Base-by-base conservation (phyloP, 2,888 invertebrate species). In the Drosophila phalerata region DNA sequence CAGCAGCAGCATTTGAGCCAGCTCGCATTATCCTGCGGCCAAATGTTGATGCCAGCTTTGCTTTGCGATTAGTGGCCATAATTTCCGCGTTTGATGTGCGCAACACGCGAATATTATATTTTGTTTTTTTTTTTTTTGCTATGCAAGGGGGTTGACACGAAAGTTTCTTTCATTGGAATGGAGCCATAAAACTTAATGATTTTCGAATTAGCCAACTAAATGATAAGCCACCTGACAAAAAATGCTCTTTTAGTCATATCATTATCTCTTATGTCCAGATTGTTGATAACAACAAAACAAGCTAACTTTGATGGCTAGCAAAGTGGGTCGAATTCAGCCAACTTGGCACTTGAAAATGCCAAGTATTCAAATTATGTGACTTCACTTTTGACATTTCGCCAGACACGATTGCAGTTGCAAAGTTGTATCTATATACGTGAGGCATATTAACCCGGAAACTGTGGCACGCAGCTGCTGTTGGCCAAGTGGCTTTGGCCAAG, bases 381-480 rank as follows among this genome's bases (percentile, higher is more conserved):
- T 70, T 65, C 65, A 79, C 89, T 70, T 85, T 69, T 89, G 88
- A 85, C 88, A 89, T 87, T 89, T 75, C 37, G 77, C 73, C 70
- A 71, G 67, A 32, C 42, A 52, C 47, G 30, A 32, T 30, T 70
- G 65, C 30, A 19, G 42, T 28, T 38, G 32, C 48, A 58, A 68
- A 72, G 60, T 70, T 70, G 75, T 47, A 86, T 78, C 86, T 79
- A 37, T 55, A 37, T 55, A 55, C 70, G 66, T 75, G 68, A 61
- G 74, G 68, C 69, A 67, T 71, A 77, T 68, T 75, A 72, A 81
- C 90, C 90, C 91, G 89, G 89, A 90, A 90, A 85, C 88, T 58
- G 42, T 52, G 60, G 58, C 69, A 63, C 58, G 66, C 76, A 68
- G 72, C 75, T 22, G 72, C 75, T 22, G 22, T 22, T 19, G 45